Evolutionary conservation across 2,113 vertebrate genomes (phyloP).

Genomic region (Coryphaenoides rupestris): DNA sequence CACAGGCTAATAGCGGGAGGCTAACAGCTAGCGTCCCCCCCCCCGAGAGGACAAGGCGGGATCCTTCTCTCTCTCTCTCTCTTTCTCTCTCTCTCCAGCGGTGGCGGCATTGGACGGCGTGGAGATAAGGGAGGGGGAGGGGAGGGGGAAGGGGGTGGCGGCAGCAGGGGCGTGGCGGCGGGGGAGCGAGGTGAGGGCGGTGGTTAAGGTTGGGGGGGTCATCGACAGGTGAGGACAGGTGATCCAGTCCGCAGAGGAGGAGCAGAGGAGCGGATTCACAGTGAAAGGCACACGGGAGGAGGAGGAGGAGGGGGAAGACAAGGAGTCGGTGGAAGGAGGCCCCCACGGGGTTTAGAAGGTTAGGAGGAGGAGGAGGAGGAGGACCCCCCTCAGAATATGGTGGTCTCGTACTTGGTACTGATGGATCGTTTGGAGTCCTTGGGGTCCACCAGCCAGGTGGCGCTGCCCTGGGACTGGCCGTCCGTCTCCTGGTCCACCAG

Average conservation of each 20-base stretch:
- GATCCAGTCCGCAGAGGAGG: slow-evolving; percentile 25
- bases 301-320: slow-evolving; percentile 17
- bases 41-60: background rate
- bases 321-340: slow-evolving; percentile 22
- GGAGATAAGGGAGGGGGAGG: background rate
- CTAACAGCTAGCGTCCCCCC: too few relatives aligned
- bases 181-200: background rate
- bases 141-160: background rate
- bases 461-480: slow-evolving; percentile 81
- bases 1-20: slow-evolving; percentile 4
- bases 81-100: too few relatives aligned
- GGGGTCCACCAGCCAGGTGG: slow-evolving; percentile 91
- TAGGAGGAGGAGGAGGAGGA: slow-evolving; percentile 5
- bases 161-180: background rate
- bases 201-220: background rate
- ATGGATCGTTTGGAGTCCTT: slow-evolving; percentile 93
- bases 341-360: slow-evolving; percentile 22
- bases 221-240: background rate
- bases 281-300: slow-evolving; percentile 63
- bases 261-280: slow-evolving; percentile 36
- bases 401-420: slow-evolving; percentile 99
- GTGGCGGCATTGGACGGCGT: too few relatives aligned
- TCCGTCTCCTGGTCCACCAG: slow-evolving; percentile 79
- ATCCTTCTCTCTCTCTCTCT: background rate
- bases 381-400: slow-evolving; percentile 88